Evolutionary conservation across 2,113 vertebrate genomes (phyloP).

Genomic region (Sardina pilchardus): DNA sequence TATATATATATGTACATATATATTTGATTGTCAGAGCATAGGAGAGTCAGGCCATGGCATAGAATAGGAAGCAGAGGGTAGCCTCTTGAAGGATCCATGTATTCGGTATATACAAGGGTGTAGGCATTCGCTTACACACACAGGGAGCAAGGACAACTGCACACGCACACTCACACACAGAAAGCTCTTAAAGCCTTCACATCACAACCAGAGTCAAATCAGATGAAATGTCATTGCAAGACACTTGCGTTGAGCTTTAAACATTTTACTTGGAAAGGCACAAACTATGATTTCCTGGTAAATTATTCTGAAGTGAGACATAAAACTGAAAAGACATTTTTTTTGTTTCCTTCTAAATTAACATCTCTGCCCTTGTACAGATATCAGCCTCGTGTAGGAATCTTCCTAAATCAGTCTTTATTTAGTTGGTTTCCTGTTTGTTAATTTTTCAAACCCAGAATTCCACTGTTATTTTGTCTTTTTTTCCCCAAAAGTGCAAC

Average conservation of each 20-base stretch:
- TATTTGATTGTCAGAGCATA: slow-evolving; percentile 16
- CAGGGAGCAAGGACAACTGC: not conserved
- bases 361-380: slow-evolving; percentile 64
- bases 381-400: slow-evolving; percentile 67
- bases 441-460: slow-evolving; percentile 71
- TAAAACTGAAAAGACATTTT: slow-evolving; percentile 69
- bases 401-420: slow-evolving; percentile 73
- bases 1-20: not conserved
- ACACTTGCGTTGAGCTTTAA: slow-evolving; percentile 73
- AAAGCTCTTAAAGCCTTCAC: slow-evolving; percentile 46
- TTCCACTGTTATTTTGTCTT: slow-evolving; percentile 59
- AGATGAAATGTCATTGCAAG: slow-evolving; percentile 65
- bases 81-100: slow-evolving; percentile 1
- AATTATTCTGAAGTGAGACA: slow-evolving; percentile 78
- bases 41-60: slow-evolving; percentile 16
- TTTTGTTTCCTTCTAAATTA: slow-evolving; percentile 58
- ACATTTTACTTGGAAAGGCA: slow-evolving; percentile 85
- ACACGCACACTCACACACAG: slow-evolving; percentile 6
- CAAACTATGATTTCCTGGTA: slow-evolving; percentile 83
- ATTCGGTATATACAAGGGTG: slow-evolving; percentile 4
- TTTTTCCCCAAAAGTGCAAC: slow-evolving; percentile 74
- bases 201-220: slow-evolving; percentile 43
- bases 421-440: slow-evolving; percentile 65
- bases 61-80: not conserved
- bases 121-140: not conserved